phyloP scores from a whole-genome alignment of 1,140 invertebrate species.

The Zaprionus tsacasi region DNA sequence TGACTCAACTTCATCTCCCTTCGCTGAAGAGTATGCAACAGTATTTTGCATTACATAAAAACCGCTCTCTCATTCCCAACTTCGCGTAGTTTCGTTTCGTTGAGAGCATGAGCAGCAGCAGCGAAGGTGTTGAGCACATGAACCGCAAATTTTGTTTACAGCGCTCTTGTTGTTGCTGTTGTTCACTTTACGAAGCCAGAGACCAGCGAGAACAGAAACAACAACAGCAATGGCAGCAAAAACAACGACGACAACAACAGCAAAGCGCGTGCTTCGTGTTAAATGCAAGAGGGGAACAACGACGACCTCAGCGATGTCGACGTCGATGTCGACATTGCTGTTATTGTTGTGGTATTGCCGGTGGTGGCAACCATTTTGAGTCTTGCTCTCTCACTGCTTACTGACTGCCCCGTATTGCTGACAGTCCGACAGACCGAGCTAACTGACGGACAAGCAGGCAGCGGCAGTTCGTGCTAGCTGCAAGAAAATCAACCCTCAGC shows the following conservation, averaged over 20 bases:
- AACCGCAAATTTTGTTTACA: slow-evolving; percentile 81
- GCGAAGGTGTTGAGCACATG: slow-evolving; percentile 79
- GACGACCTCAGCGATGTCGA: slow-evolving; percentile 64
- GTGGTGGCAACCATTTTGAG: slow-evolving; percentile 80
- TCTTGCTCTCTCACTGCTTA: slow-evolving; percentile 57
- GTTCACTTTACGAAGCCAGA: slow-evolving; percentile 32
- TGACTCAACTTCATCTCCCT: slow-evolving; percentile 68
- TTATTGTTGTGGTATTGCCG: slow-evolving; percentile 51
- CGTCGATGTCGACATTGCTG: slow-evolving; percentile 45
- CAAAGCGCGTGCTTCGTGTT: slow-evolving; percentile 52
- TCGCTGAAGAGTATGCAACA: slow-evolving; percentile 70
- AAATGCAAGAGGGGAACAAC: slow-evolving; percentile 55
- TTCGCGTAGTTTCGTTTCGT: slow-evolving; percentile 22
- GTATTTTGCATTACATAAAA: slow-evolving; percentile 55
- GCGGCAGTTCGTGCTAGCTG: slow-evolving; percentile 37
- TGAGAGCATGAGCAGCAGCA: slow-evolving; percentile 29
- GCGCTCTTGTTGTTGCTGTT: slow-evolving; percentile 53
- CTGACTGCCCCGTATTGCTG: slow-evolving; percentile 28
- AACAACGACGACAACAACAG: slow-evolving; percentile 20
- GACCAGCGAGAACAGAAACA: slow-evolving; percentile 25
- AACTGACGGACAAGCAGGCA: slow-evolving; percentile 48
- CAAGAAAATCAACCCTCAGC: slow-evolving; percentile 56
- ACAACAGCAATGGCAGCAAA: slow-evolving; percentile 9
- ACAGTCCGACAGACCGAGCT: slow-evolving; percentile 34
- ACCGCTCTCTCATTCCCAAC: slow-evolving; percentile 10